Evolutionary conservation across 2,797 vertebrate species (phyloP).

Genomic region (Enteromius mattozi): DNA sequence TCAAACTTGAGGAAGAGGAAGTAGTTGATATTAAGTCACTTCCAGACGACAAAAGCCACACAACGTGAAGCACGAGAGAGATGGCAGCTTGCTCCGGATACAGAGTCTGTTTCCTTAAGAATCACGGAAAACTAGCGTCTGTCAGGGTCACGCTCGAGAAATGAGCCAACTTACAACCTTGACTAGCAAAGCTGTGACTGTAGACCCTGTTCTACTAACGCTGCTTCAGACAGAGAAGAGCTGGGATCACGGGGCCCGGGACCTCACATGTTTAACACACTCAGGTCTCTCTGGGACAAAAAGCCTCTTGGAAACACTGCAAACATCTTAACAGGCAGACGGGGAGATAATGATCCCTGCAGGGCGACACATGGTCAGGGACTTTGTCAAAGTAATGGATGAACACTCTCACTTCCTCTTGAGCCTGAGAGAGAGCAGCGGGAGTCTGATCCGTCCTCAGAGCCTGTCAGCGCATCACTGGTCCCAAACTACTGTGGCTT

Average conservation of each 20-base stretch:
- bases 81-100: slow-evolving; percentile 10
- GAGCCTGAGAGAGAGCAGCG: not conserved
- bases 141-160: not conserved
- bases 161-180: slow-evolving; percentile 5
- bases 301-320: not conserved
- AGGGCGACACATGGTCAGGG: slow-evolving; percentile 31
- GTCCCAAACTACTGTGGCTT: too few species aligned
- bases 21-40: slow-evolving; percentile 50
- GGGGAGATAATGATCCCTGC: slow-evolving; percentile 35
- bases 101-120: not conserved
- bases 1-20: slow-evolving; percentile 58
- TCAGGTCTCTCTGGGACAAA: slow-evolving; percentile 13
- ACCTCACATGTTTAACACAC: slow-evolving; percentile 36
- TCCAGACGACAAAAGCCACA: slow-evolving; percentile 47
- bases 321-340: slow-evolving; percentile 19
- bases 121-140: not conserved
- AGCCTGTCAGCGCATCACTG: too few species aligned
- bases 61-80: not conserved
- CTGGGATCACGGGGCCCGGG: not conserved
- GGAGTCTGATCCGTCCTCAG: not conserved
- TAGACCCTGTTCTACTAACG: not conserved
- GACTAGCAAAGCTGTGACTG: slow-evolving; percentile 9
- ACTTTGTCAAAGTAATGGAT: slow-evolving; percentile 50
- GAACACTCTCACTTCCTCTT: slow-evolving; percentile 42
- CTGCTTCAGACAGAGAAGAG: not conserved